Evolutionary conservation across 2,113 vertebrate species (phyloP).

Genomic region (Varanus komodoensis): DNA sequence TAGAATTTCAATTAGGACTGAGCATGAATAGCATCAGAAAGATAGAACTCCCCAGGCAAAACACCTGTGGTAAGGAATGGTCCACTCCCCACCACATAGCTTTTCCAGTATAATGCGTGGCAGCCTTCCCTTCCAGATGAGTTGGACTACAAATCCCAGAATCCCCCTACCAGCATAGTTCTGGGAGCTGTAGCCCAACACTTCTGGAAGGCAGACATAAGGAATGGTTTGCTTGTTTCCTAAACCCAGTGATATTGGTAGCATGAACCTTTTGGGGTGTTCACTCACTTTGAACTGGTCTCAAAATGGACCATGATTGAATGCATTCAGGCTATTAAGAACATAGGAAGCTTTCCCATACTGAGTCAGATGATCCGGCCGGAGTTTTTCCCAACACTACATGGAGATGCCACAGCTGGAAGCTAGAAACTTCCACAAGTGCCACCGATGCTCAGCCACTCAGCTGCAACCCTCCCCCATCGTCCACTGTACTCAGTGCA

Average conservation of each 20-base stretch:
- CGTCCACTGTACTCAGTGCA: too few relatives aligned
- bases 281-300: neutral
- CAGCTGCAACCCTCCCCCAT: too few relatives aligned
- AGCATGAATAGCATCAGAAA: slow-evolving; percentile 47
- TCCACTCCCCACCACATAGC: neutral
- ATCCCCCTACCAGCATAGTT: too few relatives aligned
- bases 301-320: neutral
- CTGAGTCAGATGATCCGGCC: too few relatives aligned
- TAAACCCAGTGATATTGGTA: too few relatives aligned
- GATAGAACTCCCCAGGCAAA: neutral
- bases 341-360: neutral
- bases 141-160: neutral
- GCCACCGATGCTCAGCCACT: too few relatives aligned
- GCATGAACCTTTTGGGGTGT: neutral
- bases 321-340: neutral
- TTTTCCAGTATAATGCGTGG: neutral
- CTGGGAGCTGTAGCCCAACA: too few relatives aligned
- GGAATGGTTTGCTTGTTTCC: too few relatives aligned
- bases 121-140: neutral
- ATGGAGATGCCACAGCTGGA: too few relatives aligned
- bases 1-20: slow-evolving; percentile 74
- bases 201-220: too few relatives aligned
- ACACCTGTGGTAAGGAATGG: neutral
- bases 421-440: too few relatives aligned
- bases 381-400: too few relatives aligned